A percentile compares a stretch with the other conserved stretches of the same genome.
Conservation (phyloP, 2,113 vertebrate genomes). For the Oplegnathus fasciatus region DNA sequence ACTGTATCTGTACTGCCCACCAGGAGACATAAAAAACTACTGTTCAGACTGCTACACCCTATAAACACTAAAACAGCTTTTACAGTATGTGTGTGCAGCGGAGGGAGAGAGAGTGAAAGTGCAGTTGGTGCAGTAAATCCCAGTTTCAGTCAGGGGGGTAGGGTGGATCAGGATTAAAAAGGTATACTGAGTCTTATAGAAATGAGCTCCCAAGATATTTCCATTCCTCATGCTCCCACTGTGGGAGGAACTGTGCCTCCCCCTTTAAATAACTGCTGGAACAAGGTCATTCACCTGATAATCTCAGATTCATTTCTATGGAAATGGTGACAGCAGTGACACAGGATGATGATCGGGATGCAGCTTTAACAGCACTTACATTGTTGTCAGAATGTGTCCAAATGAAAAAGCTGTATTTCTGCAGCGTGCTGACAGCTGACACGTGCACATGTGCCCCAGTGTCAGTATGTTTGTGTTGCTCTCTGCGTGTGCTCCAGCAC, state of each 20-base stretch:
- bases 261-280: slow-evolving; percentile 1
- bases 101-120: slow-evolving; percentile 51
- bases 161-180: slow-evolving; percentile 66
- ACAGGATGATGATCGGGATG: background rate
- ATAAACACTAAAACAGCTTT: slow-evolving; percentile 13
- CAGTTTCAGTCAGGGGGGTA: slow-evolving; percentile 49
- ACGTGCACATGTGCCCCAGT: slow-evolving; percentile 36
- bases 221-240: slow-evolving; percentile 46
- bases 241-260: slow-evolving; percentile 6
- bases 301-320: slow-evolving; percentile 23
- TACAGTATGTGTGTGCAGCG: slow-evolving; percentile 15
- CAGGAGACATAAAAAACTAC: background rate
- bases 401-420: background rate
- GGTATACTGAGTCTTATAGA: slow-evolving; percentile 62
- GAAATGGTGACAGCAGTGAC: slow-evolving; percentile 27
- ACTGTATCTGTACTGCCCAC: slow-evolving; percentile 11
- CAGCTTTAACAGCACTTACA: background rate
- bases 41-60: background rate
- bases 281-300: slow-evolving; percentile 47
- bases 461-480: slow-evolving; percentile 57
- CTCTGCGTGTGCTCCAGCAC: slow-evolving; percentile 36
- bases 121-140: slow-evolving; percentile 66
- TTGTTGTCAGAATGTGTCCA: background rate
- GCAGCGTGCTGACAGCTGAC: slow-evolving; percentile 51
- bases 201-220: slow-evolving; percentile 61